These are phyloP conservation scores for Caenorhabditis sulstoni DNA, from an alignment of 2,888 invertebrate species.

Conservation along the genomic window DNA sequence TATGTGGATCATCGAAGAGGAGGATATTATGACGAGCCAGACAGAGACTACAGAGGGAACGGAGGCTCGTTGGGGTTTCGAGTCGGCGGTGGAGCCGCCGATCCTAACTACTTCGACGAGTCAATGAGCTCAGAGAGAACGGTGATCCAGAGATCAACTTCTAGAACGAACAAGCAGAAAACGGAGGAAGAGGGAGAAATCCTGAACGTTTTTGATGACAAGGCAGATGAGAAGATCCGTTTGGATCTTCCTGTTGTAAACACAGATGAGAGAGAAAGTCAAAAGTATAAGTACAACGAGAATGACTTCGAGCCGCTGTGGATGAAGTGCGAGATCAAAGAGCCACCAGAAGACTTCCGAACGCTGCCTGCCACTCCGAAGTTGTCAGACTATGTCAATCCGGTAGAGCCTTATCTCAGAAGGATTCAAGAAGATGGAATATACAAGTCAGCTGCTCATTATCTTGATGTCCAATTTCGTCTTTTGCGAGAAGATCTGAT, in stretches of 20 bases:
- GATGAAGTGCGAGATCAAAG: conserved; percentile 45
- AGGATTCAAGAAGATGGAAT: conserved; percentile 85
- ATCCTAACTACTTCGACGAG: background rate
- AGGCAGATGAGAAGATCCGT: background rate
- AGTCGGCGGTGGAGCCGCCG: background rate
- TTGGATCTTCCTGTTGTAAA: background rate
- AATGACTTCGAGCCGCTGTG: conserved; percentile 22
- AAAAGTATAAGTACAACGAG: conserved; percentile 7
- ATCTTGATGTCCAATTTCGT: conserved; percentile 88
- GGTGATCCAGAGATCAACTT: background rate
- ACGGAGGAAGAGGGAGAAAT: background rate
- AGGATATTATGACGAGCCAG: background rate
- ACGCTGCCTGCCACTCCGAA: conserved; percentile 81
- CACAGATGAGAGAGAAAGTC: conserved; percentile 12
- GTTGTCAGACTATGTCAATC: conserved; percentile 79
- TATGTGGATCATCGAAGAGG: background rate
- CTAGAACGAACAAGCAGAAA: background rate
- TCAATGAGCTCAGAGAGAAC: too few species aligned
- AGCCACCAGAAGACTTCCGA: conserved; percentile 82
- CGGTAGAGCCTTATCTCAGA: conserved; percentile 82
- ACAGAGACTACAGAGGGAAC: background rate
- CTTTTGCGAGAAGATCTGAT: conserved; percentile 89
- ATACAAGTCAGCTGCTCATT: conserved; percentile 86
- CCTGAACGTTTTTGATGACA: background rate
- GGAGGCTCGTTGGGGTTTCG: conserved; percentile 30